Base-by-base conservation (phyloP, 2,797 vertebrate genomes). In the Novumbra hubbsi region DNA sequence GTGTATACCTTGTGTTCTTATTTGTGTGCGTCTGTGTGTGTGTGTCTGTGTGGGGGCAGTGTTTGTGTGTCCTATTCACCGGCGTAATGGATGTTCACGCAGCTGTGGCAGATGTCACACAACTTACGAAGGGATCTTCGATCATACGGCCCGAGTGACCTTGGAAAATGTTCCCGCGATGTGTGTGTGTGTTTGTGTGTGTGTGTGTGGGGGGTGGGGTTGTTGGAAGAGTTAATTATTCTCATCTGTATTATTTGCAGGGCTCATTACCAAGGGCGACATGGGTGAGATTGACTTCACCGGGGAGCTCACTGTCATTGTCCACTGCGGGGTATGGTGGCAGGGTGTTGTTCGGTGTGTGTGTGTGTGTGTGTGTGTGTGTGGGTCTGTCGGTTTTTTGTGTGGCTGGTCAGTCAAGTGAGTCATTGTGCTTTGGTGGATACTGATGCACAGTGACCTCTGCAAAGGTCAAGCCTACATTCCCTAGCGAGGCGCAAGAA, bases 391-490 rank as follows among this genome's bases (percentile, higher is more conserved):
- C 76, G 70, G 11, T 65, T 73, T 83, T 70, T 79, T 80, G 84
- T 66, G 79, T 82, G 78, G 78, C 76, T 79, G 79, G 86, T 86
- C 86, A 81, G 83, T 85, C 76, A 82, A 60, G 8, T 84, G 73
- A 14, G 83, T 57, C n/a, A 21, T 24, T 6, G 55, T 57, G 21
- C n/a, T 45, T 45, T 19, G 55, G 21, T 24, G 71, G 84, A 76
- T 78, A 80, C 81, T 81, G 83, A 85, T 80, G 80, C 70, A 41
- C 79, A 76, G 76, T 85, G 83, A 86, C 87, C 84, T 86, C 83
- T 81, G 72, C 80, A 85, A 84, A 90, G 90, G 89, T 90, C 88
- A 86, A 32, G 38, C 72, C 72, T 82, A 73, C 70, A 73, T 72
- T 89, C 86, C 88, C 87, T 80, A 77, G 41, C 11, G 41, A 12